A percentile compares a stretch with the other conserved stretches of the same genome.
Conservation (phyloP, 35 echinoderm and acorn worm genomes). For the Diadema setosum region DNA sequence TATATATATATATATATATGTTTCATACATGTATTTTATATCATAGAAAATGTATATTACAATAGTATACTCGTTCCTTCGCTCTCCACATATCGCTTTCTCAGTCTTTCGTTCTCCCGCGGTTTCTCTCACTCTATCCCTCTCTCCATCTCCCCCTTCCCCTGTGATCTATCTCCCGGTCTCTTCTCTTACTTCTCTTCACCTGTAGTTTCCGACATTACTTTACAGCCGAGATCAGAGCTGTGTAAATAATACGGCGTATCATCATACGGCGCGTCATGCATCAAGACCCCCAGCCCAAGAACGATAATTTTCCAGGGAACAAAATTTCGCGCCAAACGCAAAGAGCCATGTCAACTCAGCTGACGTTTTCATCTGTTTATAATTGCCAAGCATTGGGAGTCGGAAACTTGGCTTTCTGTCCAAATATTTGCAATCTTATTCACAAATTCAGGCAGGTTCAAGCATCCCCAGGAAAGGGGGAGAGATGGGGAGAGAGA, state of each 20-base stretch:
- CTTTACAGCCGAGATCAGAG: not conserved
- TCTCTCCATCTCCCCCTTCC: not conserved
- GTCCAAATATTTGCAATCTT: slow-evolving; percentile 23
- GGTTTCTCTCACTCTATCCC: not conserved
- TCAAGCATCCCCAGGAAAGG: not conserved
- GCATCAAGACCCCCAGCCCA: not conserved
- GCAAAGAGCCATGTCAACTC: not conserved
- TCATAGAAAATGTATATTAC: not conserved
- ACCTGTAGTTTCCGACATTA: not conserved
- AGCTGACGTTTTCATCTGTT: slow-evolving; percentile 27
- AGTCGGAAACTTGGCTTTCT: slow-evolving; percentile 34
- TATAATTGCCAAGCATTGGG: slow-evolving; percentile 26
- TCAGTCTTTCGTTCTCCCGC: not conserved
- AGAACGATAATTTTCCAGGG: not conserved
- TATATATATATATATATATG: not conserved
- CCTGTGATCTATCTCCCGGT: not conserved
- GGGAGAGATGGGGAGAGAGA: not conserved
- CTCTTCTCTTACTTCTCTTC: not conserved
- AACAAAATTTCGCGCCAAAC: slow-evolving; percentile 9
- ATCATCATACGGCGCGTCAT: not conserved
- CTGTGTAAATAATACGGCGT: not conserved
- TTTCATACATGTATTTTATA: not conserved
- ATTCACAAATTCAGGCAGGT: slow-evolving; percentile 20
- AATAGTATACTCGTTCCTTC: not conserved
- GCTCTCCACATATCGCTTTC: not conserved